These are phyloP conservation scores for Girardinus metallicus DNA, from an alignment of 2,797 vertebrate genomes.

Conservation along the genomic window DNA sequence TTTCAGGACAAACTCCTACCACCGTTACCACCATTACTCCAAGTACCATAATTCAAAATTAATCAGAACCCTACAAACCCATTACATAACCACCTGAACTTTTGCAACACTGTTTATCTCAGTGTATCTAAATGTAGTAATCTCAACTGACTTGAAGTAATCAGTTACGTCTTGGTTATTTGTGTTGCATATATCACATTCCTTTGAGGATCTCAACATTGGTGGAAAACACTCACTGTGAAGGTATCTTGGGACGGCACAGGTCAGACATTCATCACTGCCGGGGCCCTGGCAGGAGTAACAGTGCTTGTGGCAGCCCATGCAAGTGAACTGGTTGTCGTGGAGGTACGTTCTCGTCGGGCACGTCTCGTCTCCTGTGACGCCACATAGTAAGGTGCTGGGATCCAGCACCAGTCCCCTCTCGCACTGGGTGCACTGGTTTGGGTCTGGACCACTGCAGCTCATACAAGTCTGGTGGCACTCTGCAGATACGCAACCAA, in stretches of 20 bases:
- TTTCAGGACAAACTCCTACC: no score
- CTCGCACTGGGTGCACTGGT: conserved; percentile 82
- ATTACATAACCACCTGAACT: neutral
- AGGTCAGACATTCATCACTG: conserved; percentile 75
- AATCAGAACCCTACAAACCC: neutral
- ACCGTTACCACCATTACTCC: no score
- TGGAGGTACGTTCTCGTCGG: conserved; percentile 79
- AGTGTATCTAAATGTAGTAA: neutral
- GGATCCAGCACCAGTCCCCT: conserved; percentile 81
- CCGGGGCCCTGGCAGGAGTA: conserved; percentile 77
- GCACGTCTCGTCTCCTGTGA: conserved; percentile 78
- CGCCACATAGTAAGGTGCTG: conserved; percentile 76
- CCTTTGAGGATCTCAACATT: neutral
- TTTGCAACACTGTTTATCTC: neutral
- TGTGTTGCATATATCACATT: neutral
- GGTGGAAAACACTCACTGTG: conserved; percentile 69
- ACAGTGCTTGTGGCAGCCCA: conserved; percentile 77
- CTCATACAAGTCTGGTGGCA: conserved; percentile 83
- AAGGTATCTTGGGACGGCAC: conserved; percentile 74
- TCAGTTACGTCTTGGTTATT: neutral
- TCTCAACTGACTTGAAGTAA: neutral
- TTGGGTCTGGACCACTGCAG: conserved; percentile 78
- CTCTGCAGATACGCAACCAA: conserved; percentile 66
- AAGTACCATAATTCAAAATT: no score
- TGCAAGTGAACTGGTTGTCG: conserved; percentile 82